Conservation (phyloP, 2,113 vertebrate genomes). For the Lamprotornis superbus region DNA sequence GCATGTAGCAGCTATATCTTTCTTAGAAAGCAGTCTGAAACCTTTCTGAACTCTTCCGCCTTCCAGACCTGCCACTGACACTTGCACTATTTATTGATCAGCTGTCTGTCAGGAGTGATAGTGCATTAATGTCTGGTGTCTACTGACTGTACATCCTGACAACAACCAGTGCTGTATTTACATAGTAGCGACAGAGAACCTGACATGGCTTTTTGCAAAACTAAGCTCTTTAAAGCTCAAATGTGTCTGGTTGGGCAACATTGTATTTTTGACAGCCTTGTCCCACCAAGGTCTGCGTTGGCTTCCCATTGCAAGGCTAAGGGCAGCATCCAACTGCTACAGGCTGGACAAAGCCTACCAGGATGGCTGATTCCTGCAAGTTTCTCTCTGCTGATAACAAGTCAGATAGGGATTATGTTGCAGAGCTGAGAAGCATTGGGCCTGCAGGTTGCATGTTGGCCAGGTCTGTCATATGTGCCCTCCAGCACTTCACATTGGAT, state of each 20-base stretch:
- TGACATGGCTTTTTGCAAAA: neutral
- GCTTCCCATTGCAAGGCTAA: neutral
- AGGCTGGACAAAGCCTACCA: neutral
- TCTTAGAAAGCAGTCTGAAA: neutral
- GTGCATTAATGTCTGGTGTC: neutral
- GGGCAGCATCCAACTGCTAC: neutral
- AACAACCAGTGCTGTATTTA: neutral
- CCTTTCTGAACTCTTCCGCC: neutral
- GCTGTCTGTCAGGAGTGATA: neutral
- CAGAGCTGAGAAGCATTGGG: neutral
- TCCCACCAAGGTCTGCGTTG: fast-evolving
- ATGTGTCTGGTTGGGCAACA: neutral
- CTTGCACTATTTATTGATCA: neutral
- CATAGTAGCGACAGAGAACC: neutral
- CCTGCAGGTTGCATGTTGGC: neutral
- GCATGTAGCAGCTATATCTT: neutral
- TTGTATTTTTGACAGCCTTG: neutral
- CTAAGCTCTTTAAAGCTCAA: neutral
- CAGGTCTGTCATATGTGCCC: neutral
- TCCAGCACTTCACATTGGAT: fast-evolving
- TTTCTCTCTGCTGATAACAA: neutral
- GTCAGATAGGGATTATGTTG: neutral
- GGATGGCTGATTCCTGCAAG: neutral
- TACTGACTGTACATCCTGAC: neutral
- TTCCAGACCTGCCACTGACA: neutral